Evolutionary conservation across 2,113 vertebrate genomes (phyloP), one percentile per base, ranked within the genome.

Genomic region (Sebastes schlegelii): DNA sequence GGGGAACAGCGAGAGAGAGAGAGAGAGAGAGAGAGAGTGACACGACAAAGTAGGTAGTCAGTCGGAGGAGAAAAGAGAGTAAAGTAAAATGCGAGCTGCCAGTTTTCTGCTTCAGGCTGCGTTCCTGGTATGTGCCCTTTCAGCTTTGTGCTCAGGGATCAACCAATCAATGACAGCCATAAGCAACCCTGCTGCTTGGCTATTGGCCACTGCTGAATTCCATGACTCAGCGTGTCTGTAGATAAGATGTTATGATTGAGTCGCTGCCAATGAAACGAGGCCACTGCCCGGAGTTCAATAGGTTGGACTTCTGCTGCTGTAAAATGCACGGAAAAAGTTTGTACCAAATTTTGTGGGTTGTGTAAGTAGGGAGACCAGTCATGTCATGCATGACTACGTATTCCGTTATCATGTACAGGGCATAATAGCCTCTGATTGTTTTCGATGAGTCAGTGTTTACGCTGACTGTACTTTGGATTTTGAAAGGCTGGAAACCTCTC

Each of bases 181-280:
- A 88, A 92, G 92, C 90, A 90, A 91, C 89, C 84, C 92, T 83
- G 82, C 91, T 83, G 86, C 86, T 87, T 86, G 79, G 86, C 88
- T 87, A 90, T 92, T 93, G 90, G 91, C 89, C 88, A 82, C 91
- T 49, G 89, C 81, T 74, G 74, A 93, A 93, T 93, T 92, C 91
- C 91, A 93, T 92, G 93, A 93, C 77, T 94, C 92, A 88, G 92
- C 91, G 65, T 60, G 78, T 89, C 79, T 61, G 51, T 64, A 90
- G 90, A 92, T 93, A 91, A 93, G 91, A 92, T 92, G 90, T 94
- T 93, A 91, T 91, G 92, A 91, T 91, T 91, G 93, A 91, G 85
- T 72, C 79, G 49, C 77, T 85, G 90, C 93, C 91, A 94, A 55
- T 84, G 75, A 92, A 92, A 92, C 80, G 63, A 89, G 90, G 87